Conservation (phyloP, 2,797 vertebrate species). For the Onychomys leucogaster region DNA sequence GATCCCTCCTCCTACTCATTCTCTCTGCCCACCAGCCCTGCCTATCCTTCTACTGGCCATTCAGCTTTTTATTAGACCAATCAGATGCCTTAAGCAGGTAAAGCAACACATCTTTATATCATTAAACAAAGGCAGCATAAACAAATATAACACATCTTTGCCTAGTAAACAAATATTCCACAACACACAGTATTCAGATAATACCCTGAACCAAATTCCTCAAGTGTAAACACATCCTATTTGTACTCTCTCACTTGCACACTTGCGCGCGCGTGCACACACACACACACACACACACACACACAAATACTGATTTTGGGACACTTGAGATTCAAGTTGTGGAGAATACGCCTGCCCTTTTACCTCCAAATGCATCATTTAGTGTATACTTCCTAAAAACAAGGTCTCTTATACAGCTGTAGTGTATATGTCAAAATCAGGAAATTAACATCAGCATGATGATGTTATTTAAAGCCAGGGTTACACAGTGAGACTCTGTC, state of each 20-base stretch:
- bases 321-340: background rate
- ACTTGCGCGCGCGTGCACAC: too few species aligned
- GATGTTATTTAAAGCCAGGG: slow-evolving; percentile 2
- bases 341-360: background rate
- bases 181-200: background rate
- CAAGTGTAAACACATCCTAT: slow-evolving; percentile 20
- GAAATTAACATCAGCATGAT: slow-evolving; percentile 19
- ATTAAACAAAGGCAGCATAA: background rate
- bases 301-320: slow-evolving; percentile 27
- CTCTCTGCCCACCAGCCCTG: background rate
- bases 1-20: background rate
- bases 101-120: background rate
- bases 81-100: background rate
- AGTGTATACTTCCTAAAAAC: background rate
- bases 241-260: background rate
- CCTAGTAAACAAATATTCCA: too few species aligned
- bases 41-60: background rate
- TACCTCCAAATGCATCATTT: background rate
- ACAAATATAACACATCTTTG: background rate
- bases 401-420: background rate
- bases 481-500: background rate
- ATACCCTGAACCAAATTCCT: background rate
- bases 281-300: too few species aligned
- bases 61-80: background rate
- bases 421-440: background rate